Percentiles rank a stretch among this genome's conserved stretches.
These are phyloP conservation scores for Scaptomyza hsui DNA, from an alignment of 1,140 invertebrate genomes.

Conservation along the genomic window DNA sequence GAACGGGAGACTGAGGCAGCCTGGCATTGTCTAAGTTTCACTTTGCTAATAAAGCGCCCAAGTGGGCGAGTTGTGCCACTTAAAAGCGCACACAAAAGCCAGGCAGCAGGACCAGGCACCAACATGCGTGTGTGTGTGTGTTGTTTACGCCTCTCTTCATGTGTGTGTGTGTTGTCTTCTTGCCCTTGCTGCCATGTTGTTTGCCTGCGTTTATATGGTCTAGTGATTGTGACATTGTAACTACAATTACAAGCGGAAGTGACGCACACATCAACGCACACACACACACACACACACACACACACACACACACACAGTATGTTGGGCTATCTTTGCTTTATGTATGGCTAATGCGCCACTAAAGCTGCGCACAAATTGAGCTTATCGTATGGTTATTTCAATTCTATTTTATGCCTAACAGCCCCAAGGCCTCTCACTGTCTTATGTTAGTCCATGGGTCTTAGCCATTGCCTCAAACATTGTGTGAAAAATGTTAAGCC, in stretches of 20 bases:
- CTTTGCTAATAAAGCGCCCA: conserved; percentile 64
- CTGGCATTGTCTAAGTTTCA: conserved; percentile 62
- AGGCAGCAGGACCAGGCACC: background rate
- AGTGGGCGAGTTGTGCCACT: conserved; percentile 74
- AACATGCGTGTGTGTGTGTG: conserved; percentile 14
- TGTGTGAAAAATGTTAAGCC: conserved; percentile 78
- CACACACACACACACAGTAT: conserved; percentile 15
- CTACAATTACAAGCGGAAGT: conserved; percentile 82
- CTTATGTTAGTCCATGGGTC: conserved; percentile 34
- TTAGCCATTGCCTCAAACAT: conserved; percentile 50
- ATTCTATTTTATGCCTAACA: conserved; percentile 78
- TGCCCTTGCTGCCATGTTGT: conserved; percentile 18
- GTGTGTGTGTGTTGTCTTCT: conserved; percentile 22
- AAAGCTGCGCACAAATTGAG: conserved; percentile 82
- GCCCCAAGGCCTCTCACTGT: conserved; percentile 15
- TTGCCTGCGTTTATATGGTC: conserved; percentile 77
- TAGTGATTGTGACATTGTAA: conserved; percentile 82
- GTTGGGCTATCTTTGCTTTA: conserved; percentile 79
- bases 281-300: conserved; percentile 23
- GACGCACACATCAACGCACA: conserved; percentile 76
- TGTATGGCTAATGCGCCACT: conserved; percentile 77
- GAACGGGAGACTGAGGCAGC: conserved; percentile 19
- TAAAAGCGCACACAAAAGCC: conserved; percentile 73
- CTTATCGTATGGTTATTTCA: conserved; percentile 82
- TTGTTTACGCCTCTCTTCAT: conserved; percentile 8